A percentile compares a stretch with the other conserved stretches of the same genome.
phyloP scores from a whole-genome alignment of 64 coral and sea anemone species.

The Montipora sp. region DNA sequence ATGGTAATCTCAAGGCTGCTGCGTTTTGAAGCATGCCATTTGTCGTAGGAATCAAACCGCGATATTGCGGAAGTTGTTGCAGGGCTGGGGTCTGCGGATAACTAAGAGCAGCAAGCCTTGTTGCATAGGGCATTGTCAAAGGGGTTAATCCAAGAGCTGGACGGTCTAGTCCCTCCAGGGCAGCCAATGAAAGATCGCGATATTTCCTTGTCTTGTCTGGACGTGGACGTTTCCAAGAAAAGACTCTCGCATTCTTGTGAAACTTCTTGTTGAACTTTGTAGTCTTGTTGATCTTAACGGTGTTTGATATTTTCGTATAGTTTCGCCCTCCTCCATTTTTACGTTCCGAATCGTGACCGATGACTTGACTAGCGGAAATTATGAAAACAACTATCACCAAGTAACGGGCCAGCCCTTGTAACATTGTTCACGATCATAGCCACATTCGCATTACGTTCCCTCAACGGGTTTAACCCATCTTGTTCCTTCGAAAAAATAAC shows the following conservation, averaged over 20 bases:
- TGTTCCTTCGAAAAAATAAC: background rate
- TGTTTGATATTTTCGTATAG: conserved; percentile 18
- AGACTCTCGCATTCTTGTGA: background rate
- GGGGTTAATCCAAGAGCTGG: conserved; percentile 35
- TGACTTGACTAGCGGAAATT: conserved; percentile 2
- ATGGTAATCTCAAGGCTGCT: conserved; percentile 53
- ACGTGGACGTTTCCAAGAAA: background rate
- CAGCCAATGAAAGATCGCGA: conserved; percentile 36
- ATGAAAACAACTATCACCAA: conserved; percentile 28
- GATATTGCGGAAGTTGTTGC: conserved; percentile 33
- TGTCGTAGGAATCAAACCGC: conserved; percentile 28
- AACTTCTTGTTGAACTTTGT: conserved; percentile 12
- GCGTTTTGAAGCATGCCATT: conserved; percentile 45
- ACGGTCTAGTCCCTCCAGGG: conserved; percentile 29
- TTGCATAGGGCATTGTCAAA: conserved; percentile 42
- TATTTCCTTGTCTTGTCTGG: conserved; percentile 23
- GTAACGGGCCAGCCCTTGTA: conserved; percentile 30
- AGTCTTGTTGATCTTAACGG: background rate
- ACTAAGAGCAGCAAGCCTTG: conserved; percentile 52
- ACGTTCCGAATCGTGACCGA: background rate
- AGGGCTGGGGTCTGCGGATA: conserved; percentile 48
- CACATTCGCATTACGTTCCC: background rate
- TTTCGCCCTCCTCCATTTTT: conserved; percentile 20
- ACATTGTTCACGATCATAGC: conserved; percentile 48
- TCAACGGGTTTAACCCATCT: conserved; percentile 31